Evolutionary conservation across 2,888 invertebrate genomes (phyloP).

Genomic region (Petrolisthes cinctipes): DNA sequence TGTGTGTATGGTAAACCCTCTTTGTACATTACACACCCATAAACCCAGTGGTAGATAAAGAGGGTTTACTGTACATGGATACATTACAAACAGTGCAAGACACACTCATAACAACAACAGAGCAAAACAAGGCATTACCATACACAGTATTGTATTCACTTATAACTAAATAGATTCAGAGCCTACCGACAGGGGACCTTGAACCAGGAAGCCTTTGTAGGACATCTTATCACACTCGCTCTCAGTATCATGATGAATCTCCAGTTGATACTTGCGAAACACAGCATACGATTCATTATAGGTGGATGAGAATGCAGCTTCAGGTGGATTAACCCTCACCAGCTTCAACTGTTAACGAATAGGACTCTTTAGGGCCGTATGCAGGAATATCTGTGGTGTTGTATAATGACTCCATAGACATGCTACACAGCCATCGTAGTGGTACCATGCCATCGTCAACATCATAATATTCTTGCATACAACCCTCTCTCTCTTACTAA

Average conservation of each 20-base stretch:
- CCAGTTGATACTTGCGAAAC: constrained; percentile 90
- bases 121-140: too few species aligned
- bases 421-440: neutral
- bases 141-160: neutral
- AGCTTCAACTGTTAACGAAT: constrained; percentile 67
- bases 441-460: neutral
- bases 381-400: neutral
- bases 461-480: neutral
- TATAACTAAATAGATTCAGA: constrained; percentile 6
- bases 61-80: too few species aligned
- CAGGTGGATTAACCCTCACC: constrained; percentile 69
- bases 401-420: neutral
- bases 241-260: constrained; percentile 84
- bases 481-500: neutral
- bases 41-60: too few species aligned
- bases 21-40: too few species aligned
- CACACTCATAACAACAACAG: too few species aligned
- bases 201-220: constrained; percentile 86
- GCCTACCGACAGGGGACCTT: constrained; percentile 84
- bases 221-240: constrained; percentile 80
- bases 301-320: constrained; percentile 69
- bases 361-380: neutral
- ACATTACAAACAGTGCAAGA: too few species aligned
- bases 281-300: constrained; percentile 75
- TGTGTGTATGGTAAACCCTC: too few species aligned